phyloP scores from a whole-genome alignment of 2,888 invertebrate species.

The Machimus atricapillus region DNA sequence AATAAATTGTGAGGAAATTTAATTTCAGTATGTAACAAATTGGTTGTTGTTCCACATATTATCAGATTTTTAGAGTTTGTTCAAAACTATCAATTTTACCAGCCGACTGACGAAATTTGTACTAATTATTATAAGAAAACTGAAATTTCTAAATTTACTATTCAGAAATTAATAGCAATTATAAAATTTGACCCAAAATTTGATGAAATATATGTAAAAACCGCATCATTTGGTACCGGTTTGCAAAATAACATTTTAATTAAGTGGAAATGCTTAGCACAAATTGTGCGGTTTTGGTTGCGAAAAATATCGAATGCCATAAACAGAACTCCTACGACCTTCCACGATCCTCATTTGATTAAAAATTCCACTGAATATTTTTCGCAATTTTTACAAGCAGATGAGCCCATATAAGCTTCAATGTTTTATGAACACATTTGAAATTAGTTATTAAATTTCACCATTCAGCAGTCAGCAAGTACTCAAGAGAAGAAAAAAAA shows the following conservation, averaged over 20 bases:
- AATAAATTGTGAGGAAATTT: no score
- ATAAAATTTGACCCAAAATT: neutral
- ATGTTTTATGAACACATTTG: neutral
- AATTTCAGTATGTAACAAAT: no score
- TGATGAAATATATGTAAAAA: neutral
- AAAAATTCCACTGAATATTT: neutral
- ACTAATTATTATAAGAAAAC: neutral
- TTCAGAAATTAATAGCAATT: neutral
- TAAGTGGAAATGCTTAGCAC: neutral
- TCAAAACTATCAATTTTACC: no score
- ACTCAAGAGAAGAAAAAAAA: neutral
- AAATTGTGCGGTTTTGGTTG: neutral
- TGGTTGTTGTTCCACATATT: no score
- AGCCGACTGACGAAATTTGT: no score
- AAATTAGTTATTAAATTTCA: neutral
- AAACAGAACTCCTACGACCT: neutral
- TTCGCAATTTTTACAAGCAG: neutral
- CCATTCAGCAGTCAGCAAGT: neutral
- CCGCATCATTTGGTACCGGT: neutral
- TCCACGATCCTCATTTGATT: neutral
- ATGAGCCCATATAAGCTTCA: neutral
- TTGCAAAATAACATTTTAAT: neutral
- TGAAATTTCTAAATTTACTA: neutral
- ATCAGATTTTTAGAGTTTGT: neutral
- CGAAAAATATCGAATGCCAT: neutral